Evolutionary conservation across 2,113 vertebrate species (phyloP), one percentile per base, ranked within the genome.

Genomic region (Myxocyprinus asiaticus): DNA sequence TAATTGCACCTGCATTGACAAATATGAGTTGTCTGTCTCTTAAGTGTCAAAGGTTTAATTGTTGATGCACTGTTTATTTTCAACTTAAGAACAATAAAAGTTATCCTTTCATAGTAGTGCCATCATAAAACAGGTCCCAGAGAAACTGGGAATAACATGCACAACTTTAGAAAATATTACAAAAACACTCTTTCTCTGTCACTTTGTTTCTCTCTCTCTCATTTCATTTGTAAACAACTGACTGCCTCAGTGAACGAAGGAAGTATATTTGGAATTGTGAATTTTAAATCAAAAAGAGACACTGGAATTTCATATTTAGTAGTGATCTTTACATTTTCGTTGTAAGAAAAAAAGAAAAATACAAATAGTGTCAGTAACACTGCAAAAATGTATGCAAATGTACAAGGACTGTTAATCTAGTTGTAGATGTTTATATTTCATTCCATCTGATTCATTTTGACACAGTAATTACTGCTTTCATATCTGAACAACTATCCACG

Each of bases 311-410:
- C 2, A 71, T 44, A 4, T 71, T 58, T 5, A 70, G 9, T 14
- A 33, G 14, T 4, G 56, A 45, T 45, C 51, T 47, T 33, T 33
- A 33, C 22, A 33, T 33, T 33, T 33, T 33, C 22, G 3, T 33
- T 33, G 22, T 33, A 33, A 33, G 22, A 33, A 33, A 33, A 33
- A 33, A 33, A 33, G 22, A 33, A 33, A 33, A 15, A 15, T 47
- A 33, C 9, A 9, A 67, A 69, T 50, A 69, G 9, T 43, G 3
- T 33, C 4, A 45, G 17, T 43, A 44, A 61, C 22, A 33, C 22
- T 69, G 79, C 72, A 77, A 76, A 68, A 22, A 63, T 6, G 6
- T 43, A 10, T 76, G 51, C 64, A 50, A 4, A 15, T 48, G 17
- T 59, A n/a, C 12, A 48, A 43, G 7, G 9, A 69, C 7, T 50